Conservation (phyloP, 2,888 invertebrate genomes). For the Thysanoteuthis rhombus region DNA sequence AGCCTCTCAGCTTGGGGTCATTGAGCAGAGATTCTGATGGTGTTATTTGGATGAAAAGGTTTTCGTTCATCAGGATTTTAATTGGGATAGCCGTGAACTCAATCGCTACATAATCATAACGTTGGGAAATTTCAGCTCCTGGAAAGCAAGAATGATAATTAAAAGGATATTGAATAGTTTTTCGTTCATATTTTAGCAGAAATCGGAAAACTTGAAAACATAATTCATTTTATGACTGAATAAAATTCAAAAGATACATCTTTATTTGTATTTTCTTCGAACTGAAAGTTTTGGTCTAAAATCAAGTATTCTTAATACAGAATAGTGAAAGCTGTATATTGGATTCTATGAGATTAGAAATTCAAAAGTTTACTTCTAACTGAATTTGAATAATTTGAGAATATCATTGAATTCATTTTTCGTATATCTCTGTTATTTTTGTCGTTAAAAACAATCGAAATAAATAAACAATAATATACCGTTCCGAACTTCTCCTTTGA, state of each 20-base stretch:
- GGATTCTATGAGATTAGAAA: too few relatives aligned
- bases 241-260: too few relatives aligned
- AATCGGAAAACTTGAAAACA: neutral
- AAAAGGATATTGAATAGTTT: neutral
- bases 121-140: slow-evolving; percentile 1
- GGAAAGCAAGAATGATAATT: neutral
- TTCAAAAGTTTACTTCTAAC: too few relatives aligned
- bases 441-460: neutral
- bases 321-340: too few relatives aligned
- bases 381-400: too few relatives aligned
- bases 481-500: neutral
- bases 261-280: neutral
- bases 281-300: too few relatives aligned
- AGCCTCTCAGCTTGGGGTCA: neutral
- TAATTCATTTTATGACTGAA: too few relatives aligned
- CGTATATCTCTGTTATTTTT: too few relatives aligned
- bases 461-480: too few relatives aligned
- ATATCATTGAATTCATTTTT: too few relatives aligned
- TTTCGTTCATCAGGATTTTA: neutral
- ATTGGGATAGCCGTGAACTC: slow-evolving; percentile 12
- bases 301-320: too few relatives aligned
- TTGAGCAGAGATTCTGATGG: neutral
- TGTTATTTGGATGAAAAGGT: neutral
- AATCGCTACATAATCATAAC: neutral
- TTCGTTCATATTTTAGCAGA: neutral